Evolutionary conservation across 2,888 invertebrate species (phyloP).

Genomic region (Athalia cordata): DNA sequence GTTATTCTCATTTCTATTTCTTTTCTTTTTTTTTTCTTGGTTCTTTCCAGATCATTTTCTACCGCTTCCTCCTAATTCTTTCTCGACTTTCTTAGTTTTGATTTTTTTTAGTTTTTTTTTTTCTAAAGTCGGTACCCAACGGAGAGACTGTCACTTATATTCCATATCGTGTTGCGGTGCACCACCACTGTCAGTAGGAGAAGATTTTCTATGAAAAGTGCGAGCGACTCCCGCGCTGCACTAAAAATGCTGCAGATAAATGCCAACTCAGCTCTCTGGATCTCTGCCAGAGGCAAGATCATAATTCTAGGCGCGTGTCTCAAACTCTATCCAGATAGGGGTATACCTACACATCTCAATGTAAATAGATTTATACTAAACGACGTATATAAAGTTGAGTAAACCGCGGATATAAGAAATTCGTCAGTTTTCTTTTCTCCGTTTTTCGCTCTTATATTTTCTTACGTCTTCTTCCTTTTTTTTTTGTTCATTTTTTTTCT

Average conservation of each 20-base stretch:
- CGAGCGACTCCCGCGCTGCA: not conserved
- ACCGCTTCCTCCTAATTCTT: not conserved
- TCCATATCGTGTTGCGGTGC: not conserved
- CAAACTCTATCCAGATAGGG: not conserved
- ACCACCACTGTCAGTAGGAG: not conserved
- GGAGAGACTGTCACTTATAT: not conserved
- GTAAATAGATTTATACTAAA: no score
- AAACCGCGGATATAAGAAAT: no score
- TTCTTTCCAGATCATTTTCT: not conserved
- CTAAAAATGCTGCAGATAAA: conserved; percentile 62
- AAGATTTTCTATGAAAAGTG: not conserved
- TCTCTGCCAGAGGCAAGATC: conserved; percentile 62
- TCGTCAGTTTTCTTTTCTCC: no score
- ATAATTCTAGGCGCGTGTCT: conserved; percentile 66
- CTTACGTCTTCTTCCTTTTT: no score
- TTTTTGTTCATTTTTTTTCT: no score
- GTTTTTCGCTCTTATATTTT: no score
- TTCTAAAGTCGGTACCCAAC: not conserved
- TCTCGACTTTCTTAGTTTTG: no score
- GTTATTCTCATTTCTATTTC: not conserved
- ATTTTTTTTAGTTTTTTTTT: not conserved
- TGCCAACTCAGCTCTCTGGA: conserved; percentile 63
- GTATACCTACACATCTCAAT: not conserved
- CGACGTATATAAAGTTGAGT: no score
- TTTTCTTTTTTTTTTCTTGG: not conserved